A percentile compares a stretch with the other conserved stretches of the same genome.
Conservation (phyloP, 2,888 invertebrate species). For the Cancer borealis region DNA sequence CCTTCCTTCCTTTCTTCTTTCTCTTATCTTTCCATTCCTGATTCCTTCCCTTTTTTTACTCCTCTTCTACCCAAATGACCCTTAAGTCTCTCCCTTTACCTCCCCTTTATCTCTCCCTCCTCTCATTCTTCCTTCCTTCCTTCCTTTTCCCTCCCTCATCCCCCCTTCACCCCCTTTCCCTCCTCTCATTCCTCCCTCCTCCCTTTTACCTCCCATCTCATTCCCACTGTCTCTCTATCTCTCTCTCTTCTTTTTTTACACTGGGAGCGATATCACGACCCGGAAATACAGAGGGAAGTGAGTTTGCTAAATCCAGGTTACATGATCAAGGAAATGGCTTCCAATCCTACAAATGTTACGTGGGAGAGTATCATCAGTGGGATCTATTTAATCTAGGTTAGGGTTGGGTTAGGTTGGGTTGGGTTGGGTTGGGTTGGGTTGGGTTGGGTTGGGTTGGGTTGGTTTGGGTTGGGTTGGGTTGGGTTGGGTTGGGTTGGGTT, state of each 20-base stretch:
- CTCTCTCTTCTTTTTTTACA: background rate
- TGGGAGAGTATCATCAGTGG: background rate
- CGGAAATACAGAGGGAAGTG: background rate
- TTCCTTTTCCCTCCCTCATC: background rate
- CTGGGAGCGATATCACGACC: background rate
- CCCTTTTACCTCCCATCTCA: no score
- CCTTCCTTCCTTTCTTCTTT: background rate
- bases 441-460: no score
- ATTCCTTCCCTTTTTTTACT: no score
- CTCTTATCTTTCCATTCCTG: no score
- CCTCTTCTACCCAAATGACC: background rate
- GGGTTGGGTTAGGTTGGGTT: no score
- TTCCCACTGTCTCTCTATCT: no score
- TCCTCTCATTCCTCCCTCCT: no score
- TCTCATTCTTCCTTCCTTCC: background rate
- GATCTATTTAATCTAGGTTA: background rate
- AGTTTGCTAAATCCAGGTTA: background rate
- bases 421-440: no score
- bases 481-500: no score
- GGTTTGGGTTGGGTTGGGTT: no score
- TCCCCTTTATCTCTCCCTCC: background rate
- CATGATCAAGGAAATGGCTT: constrained; percentile 16
- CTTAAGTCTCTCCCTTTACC: background rate
- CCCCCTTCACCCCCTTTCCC: background rate
- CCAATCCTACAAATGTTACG: constrained; percentile 2